phyloP scores from a whole-genome alignment of 2,797 vertebrate genomes.

The Todus mexicanus region DNA sequence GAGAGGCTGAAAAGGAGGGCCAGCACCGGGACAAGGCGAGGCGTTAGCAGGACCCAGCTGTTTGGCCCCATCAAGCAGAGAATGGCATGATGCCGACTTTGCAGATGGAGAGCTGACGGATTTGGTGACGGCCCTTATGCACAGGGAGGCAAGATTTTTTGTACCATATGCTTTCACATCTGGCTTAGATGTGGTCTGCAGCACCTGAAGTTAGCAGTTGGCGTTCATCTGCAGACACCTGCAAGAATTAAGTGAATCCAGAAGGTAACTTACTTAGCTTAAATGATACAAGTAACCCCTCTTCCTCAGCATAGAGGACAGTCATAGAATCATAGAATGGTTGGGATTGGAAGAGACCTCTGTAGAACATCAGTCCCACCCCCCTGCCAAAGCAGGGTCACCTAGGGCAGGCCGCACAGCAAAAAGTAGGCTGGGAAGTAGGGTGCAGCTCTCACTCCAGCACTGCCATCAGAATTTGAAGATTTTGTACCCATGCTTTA shows the following conservation, averaged over 20 bases:
- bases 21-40: accelerated
- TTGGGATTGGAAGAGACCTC: too few species aligned
- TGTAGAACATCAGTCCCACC: too few species aligned
- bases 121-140: accelerated
- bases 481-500: neutral
- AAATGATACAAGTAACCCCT: neutral
- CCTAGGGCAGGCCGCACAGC: too few species aligned
- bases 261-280: neutral
- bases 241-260: neutral
- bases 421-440: neutral
- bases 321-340: too few species aligned
- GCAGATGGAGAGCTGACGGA: neutral
- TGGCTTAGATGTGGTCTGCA: neutral
- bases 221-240: neutral
- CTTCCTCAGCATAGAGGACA: neutral
- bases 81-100: accelerated
- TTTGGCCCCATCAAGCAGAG: neutral
- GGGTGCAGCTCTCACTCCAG: neutral
- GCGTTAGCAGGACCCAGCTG: neutral
- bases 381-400: too few species aligned
- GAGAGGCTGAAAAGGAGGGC: neutral
- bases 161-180: neutral
- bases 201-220: neutral
- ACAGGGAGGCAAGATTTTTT: neutral
- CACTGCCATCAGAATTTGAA: neutral